Evolutionary conservation across 2,797 vertebrate species (phyloP).

Genomic region (Hypotaenidia philippensis): DNA sequence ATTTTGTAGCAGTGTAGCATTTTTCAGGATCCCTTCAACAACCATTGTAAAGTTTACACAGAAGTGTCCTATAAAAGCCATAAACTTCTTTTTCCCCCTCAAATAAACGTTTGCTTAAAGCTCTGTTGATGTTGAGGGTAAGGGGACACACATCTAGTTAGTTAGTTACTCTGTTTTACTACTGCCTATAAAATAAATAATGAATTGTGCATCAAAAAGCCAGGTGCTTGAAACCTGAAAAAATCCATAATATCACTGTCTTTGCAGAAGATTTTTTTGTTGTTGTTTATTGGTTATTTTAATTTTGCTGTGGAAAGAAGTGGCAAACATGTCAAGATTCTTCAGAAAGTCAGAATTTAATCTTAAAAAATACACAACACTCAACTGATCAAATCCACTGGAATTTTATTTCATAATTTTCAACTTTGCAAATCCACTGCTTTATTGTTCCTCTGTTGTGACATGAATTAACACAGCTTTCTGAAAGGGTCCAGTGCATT

Average conservation of each 20-base stretch:
- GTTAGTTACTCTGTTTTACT: not conserved
- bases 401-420: constrained; percentile 47
- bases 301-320: not conserved
- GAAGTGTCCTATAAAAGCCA: not conserved
- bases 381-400: not conserved
- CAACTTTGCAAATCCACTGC: not conserved
- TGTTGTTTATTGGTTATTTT: constrained; percentile 2
- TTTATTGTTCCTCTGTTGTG: constrained; percentile 31
- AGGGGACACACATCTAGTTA: not conserved
- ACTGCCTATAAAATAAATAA: constrained; percentile 32
- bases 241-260: not conserved
- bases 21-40: not conserved
- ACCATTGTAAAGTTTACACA: not conserved
- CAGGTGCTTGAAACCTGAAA: not conserved
- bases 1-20: not conserved
- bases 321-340: constrained; percentile 51
- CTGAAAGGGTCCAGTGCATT: not conserved
- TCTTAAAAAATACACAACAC: not conserved
- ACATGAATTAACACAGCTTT: constrained; percentile 16
- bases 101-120: not conserved
- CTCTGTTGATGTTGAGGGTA: not conserved
- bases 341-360: constrained; percentile 41
- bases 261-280: not conserved
- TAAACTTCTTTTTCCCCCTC: not conserved
- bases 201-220: constrained; percentile 19